Conservation (phyloP, 2,888 invertebrate genomes). For the Sphecodes monilicornis region DNA sequence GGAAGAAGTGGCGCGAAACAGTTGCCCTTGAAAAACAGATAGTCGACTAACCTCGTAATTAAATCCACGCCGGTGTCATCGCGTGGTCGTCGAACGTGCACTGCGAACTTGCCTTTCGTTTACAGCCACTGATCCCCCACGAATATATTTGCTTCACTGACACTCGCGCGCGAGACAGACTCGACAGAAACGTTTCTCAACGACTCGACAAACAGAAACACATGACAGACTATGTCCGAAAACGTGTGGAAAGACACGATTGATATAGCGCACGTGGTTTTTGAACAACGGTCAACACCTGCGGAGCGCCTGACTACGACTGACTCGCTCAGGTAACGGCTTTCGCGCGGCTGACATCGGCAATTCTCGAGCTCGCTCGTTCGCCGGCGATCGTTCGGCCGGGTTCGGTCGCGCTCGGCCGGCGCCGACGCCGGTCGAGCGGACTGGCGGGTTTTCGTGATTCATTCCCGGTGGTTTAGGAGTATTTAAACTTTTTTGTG, state of each 20-base stretch:
- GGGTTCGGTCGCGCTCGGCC: conserved; percentile 31
- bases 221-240: conserved; percentile 8
- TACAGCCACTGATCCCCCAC: conserved; percentile 12
- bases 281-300: conserved; percentile 47
- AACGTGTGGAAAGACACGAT: background rate
- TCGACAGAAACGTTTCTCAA: background rate
- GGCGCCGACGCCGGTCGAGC: background rate
- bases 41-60: conserved; percentile 42
- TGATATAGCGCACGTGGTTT: conserved; percentile 13
- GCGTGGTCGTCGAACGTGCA: conserved; percentile 21
- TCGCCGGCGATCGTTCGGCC: conserved; percentile 10
- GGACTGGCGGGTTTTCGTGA: background rate
- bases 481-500: background rate
- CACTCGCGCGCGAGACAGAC: conserved; percentile 17
- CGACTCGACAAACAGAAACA: background rate
- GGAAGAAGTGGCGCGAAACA: background rate
- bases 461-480: background rate
- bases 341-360: conserved; percentile 71
- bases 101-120: background rate
- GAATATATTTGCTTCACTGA: conserved; percentile 23
- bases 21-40: background rate
- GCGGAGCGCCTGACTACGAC: conserved; percentile 67
- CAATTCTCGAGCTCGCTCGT: conserved; percentile 57
- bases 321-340: conserved; percentile 72
- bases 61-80: conserved; percentile 43